Evolutionary conservation across 2,113 vertebrate species (phyloP).

Genomic region (Petroica traversi): DNA sequence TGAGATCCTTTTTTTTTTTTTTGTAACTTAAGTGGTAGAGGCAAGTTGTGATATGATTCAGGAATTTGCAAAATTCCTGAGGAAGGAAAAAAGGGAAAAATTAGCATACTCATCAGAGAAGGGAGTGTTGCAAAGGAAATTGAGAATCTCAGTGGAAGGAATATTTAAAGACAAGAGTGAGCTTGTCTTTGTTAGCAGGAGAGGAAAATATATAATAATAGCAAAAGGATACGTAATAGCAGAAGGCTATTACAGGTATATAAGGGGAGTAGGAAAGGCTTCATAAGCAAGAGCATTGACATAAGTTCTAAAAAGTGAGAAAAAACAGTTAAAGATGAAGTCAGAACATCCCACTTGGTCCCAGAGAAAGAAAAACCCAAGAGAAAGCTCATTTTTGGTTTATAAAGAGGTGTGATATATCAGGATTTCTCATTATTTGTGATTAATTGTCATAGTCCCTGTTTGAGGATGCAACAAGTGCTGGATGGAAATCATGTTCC

Average conservation of each 20-base stretch:
- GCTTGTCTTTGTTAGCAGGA: background rate
- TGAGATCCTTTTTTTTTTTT: background rate
- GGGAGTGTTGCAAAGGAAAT: background rate
- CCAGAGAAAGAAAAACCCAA: background rate
- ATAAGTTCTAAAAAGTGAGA: background rate
- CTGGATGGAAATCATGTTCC: background rate
- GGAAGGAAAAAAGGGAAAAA: background rate
- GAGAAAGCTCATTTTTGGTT: background rate
- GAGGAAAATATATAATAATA: background rate
- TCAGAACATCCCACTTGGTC: background rate
- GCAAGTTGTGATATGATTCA: background rate
- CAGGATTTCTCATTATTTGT: background rate
- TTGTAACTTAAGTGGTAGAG: background rate
- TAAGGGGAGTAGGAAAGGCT: background rate
- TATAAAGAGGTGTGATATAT: background rate
- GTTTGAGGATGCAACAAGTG: background rate
- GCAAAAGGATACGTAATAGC: background rate
- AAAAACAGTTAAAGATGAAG: background rate
- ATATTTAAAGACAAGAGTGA: background rate
- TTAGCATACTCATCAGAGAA: background rate
- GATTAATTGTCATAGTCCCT: background rate
- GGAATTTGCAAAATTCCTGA: background rate
- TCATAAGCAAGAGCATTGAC: background rate
- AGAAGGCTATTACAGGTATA: background rate
- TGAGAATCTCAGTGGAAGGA: background rate